A percentile compares a stretch with the other conserved stretches of the same genome.
These are phyloP conservation scores for Cyphomyrus plagiostoma DNA, from an alignment of 2,113 vertebrate species.

Conservation along the genomic window DNA sequence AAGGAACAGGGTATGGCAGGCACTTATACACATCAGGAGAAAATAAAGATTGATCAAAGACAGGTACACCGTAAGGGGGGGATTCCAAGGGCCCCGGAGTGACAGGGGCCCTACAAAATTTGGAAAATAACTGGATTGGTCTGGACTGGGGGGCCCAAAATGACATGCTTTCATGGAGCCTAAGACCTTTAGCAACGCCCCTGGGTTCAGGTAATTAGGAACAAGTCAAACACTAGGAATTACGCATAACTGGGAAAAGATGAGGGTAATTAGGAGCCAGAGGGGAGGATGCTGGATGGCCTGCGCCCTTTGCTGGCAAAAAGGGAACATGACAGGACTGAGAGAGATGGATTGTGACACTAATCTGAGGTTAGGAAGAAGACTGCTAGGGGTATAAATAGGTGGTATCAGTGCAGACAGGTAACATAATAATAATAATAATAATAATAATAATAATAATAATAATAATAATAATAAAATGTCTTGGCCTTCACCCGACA, in stretches of 20 bases:
- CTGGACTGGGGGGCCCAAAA: no score
- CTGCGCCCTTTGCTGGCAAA: neutral
- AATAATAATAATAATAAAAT: no score
- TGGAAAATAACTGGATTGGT: no score
- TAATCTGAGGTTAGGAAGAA: neutral
- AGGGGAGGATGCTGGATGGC: neutral
- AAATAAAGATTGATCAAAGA: neutral
- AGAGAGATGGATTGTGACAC: neutral
- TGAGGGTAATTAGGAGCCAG: neutral
- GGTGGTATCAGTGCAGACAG: neutral
- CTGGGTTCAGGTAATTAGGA: neutral
- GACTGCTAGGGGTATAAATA: neutral
- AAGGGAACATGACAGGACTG: neutral
- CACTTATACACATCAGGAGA: neutral
- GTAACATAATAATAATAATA: neutral
- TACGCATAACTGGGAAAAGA: neutral
- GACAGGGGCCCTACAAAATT: no score
- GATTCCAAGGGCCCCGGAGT: no score
- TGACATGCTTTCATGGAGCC: no score
- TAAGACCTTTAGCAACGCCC: no score
- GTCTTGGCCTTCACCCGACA: no score
- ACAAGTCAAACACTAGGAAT: neutral
- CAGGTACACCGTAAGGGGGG: neutral
- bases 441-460: neutral
- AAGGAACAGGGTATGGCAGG: neutral